Evolutionary conservation across 2,888 invertebrate genomes (phyloP).

Genomic region (Oxyteleia sp.): DNA sequence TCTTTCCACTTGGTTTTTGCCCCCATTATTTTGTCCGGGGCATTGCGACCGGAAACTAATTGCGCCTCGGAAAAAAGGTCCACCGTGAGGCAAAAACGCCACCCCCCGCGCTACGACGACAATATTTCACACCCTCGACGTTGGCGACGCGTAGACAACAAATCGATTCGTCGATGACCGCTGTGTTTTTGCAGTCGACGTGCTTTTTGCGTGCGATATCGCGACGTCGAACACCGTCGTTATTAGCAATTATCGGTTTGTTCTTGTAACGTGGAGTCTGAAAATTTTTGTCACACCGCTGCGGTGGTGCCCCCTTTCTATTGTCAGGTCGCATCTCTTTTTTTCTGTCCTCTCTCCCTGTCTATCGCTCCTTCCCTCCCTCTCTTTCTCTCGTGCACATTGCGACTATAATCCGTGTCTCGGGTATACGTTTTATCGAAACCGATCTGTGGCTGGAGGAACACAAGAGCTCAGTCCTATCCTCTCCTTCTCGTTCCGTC

Average conservation of each 20-base stretch:
- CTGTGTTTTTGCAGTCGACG: neutral
- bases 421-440: conserved; percentile 73
- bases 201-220: conserved; percentile 29
- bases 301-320: too few relatives aligned
- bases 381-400: conserved; percentile 63
- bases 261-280: conserved; percentile 38
- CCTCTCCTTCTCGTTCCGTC: conserved; percentile 28
- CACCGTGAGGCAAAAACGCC: conserved; percentile 12
- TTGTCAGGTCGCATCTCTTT: too few relatives aligned
- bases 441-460: conserved; percentile 76
- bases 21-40: conserved; percentile 54
- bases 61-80: conserved; percentile 6
- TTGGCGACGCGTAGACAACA: neutral
- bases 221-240: conserved; percentile 25
- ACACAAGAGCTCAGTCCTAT: conserved; percentile 66
- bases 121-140: too few relatives aligned
- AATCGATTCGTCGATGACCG: neutral
- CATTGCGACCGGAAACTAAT: conserved; percentile 50
- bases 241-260: conserved; percentile 41
- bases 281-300: conserved; percentile 6
- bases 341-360: too few relatives aligned
- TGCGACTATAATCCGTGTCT: conserved; percentile 65
- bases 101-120: neutral
- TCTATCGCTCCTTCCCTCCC: too few relatives aligned
- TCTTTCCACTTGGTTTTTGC: conserved; percentile 57